Conservation (phyloP, 2,888 invertebrate species). For the Diaphora mendica region DNA sequence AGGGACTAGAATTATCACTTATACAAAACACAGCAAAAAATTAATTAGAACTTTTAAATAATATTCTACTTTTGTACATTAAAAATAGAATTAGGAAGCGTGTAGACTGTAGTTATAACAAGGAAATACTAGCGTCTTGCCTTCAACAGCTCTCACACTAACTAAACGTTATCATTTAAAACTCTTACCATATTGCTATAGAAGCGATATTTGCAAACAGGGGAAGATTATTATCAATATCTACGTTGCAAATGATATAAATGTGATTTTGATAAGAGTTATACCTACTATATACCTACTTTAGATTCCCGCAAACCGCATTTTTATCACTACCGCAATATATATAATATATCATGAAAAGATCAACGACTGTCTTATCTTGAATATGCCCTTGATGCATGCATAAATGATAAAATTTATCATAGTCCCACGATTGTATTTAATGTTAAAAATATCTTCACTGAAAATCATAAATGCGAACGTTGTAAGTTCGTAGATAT, state of each 20-base stretch:
- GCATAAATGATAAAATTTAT: background rate
- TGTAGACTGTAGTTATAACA: constrained; percentile 50
- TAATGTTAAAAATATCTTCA: background rate
- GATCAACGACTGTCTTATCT: background rate
- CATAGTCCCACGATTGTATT: background rate
- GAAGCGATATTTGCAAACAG: constrained; percentile 47
- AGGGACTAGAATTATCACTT: background rate
- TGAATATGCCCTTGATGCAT: background rate
- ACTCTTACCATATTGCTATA: constrained; percentile 44
- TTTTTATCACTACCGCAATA: constrained; percentile 2
- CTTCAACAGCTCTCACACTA: background rate
- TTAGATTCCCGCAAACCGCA: constrained; percentile 17
- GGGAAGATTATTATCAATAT: constrained; percentile 67
- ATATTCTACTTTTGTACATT: background rate
- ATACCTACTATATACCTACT: constrained; percentile 30
- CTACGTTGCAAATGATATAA: constrained; percentile 74
- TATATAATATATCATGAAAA: background rate
- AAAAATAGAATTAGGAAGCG: constrained; percentile 38
- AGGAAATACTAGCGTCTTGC: constrained; percentile 48
- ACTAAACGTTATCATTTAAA: constrained; percentile 16
- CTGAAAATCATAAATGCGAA: background rate
- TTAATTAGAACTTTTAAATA: background rate
- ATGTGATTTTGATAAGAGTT: constrained; percentile 74
- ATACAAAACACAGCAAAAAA: background rate
- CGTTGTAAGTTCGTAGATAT: background rate